Evolutionary conservation across 92 coral and sea anemone genomes (phyloP), one percentile per base, ranked within the genome.

Genomic region (Galaxea fascicularis): DNA sequence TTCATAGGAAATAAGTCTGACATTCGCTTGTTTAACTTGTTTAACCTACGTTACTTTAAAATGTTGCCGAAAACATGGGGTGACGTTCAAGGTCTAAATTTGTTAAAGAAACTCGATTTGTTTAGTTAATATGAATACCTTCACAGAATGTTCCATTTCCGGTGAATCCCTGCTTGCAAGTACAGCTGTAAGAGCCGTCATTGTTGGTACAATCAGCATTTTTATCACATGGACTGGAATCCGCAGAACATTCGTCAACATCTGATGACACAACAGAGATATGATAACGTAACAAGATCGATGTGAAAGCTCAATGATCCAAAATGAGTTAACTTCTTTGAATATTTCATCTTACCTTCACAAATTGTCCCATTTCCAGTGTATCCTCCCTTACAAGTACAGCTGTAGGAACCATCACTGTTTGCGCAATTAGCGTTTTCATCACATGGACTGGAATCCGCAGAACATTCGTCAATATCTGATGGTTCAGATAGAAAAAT

Each of bases 161-260:
- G 30, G 79, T 69, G 83, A 82, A 93, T 52, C 97, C 97, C 18
- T 53, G 64, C n/a, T 77, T 80, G 30, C 97, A 93, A 25, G 71
- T 63, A 44, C 97, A 93, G 58, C 35, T 25, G 79, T 86, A 88
- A 58, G 94, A 93, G 26, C 97, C 97, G 18, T 78, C 39, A n/a
- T 71, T 88, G 79, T 93, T 93, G 26, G 77, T 63, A 25, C 97
- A 93, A 1, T 76, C 65, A 27, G 94, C 89, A 63, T 87, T 87
- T 10, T 46, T 68, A 20, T 87, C 80, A n/a, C 94, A 91, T 12
- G 75, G 92, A 29, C 83, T 49, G 18, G 74, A 1, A 4, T 51
- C 83, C 25, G 54, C 68, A n/a, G 86, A 51, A 69, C 95, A 92
- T 64, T 92, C 95, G 64, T 92, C 63, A 65, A 90, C 57, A 49